Conservation (phyloP, 53 echinoderm and acorn worm species). For the Echinometra lucunter region DNA sequence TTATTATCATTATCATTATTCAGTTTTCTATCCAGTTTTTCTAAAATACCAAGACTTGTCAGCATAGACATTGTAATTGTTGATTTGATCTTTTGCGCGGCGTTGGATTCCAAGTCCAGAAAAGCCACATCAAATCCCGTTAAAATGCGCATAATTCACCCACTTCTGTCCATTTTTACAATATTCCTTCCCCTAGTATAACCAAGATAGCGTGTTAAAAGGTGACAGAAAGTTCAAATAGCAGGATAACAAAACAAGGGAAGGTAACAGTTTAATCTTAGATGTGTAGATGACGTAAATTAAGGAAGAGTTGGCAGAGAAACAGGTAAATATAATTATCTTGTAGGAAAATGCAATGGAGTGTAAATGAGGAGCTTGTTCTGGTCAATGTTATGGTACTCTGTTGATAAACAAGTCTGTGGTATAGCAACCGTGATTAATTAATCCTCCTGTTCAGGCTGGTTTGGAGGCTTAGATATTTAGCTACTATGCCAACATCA, state of each 20-base stretch:
- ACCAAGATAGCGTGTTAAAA: background rate
- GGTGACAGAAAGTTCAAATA: background rate
- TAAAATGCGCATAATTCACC: conserved; percentile 42
- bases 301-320: background rate
- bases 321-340: conserved; percentile 23
- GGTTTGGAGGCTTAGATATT: background rate
- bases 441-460: background rate
- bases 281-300: conserved; percentile 39
- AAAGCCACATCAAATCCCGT: background rate
- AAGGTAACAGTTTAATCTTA: conserved; percentile 17
- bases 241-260: background rate
- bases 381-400: background rate
- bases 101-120: background rate
- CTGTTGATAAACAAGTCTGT: background rate
- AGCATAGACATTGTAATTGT: background rate
- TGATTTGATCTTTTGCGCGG: background rate
- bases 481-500: background rate
- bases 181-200: background rate
- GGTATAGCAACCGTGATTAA: background rate
- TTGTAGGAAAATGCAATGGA: background rate
- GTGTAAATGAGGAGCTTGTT: background rate
- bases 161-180: conserved; percentile 18
- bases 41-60: background rate
- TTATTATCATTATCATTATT: background rate
- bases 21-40: background rate